Evolutionary conservation across 1,140 invertebrate species (phyloP).

Genomic region (Leptinotarsa defecta): DNA sequence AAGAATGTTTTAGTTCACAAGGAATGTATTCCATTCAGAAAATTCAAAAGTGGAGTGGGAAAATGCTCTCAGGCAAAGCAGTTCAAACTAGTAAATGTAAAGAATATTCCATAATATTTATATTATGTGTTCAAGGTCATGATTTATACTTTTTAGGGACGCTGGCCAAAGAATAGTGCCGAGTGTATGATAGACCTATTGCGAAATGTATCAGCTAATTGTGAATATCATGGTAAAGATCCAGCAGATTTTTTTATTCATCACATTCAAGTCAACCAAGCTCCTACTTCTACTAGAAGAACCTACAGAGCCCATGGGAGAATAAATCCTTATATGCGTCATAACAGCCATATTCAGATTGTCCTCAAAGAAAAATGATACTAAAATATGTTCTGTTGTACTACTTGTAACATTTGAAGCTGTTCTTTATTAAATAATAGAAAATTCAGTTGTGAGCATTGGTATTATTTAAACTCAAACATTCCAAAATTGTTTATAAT

Average conservation of each 20-base stretch:
- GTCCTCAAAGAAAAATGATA: conserved; percentile 30
- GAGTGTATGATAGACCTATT: conserved; percentile 42
- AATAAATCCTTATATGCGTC: conserved; percentile 42
- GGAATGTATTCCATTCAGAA: conserved; percentile 47
- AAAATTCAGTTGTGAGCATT: no score
- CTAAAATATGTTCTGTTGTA: no score
- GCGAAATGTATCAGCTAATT: conserved; percentile 43
- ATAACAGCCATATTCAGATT: conserved; percentile 40
- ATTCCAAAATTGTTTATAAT: no score
- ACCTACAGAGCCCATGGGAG: conserved; percentile 48
- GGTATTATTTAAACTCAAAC: no score
- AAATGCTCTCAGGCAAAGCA: conserved; percentile 48
- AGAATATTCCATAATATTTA: conserved; percentile 9
- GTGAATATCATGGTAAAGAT: conserved; percentile 44
- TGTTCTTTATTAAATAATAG: no score
- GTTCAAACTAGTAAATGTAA: conserved; percentile 41
- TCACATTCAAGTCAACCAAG: conserved; percentile 46
- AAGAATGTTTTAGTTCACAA: conserved; percentile 42
- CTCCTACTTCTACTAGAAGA: conserved; percentile 33
- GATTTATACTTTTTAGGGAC: conserved; percentile 37
- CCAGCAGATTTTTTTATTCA: conserved; percentile 32
- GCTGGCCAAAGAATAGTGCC: conserved; percentile 46
- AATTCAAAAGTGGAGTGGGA: conserved; percentile 45
- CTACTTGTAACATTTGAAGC: no score
- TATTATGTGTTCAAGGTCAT: background rate